These are phyloP conservation scores for Ptychobarbus kaznakovi DNA, from an alignment of 2,797 vertebrate species.

Conservation along the genomic window DNA sequence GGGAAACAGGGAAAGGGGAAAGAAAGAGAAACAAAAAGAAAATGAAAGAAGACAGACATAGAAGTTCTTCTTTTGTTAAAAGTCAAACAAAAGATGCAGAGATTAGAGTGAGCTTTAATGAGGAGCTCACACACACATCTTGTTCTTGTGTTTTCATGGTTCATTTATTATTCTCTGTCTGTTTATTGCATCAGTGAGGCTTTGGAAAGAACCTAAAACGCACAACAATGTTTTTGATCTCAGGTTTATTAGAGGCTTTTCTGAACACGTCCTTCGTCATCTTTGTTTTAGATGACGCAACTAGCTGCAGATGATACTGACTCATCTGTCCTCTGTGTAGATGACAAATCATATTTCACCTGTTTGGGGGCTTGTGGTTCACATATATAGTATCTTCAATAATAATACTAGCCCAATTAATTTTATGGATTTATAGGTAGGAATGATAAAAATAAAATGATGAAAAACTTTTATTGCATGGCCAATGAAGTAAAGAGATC, in stretches of 20 bases:
- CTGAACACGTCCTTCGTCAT: not conserved
- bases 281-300: not conserved
- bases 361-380: not conserved
- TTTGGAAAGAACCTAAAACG: not conserved
- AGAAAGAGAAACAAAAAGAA: not conserved
- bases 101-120: constrained; percentile 1
- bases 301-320: not conserved
- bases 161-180: not conserved
- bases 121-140: not conserved
- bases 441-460: not conserved
- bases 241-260: not conserved
- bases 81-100: constrained; percentile 2
- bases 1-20: not conserved
- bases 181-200: not conserved
- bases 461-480: not conserved
- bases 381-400: not conserved
- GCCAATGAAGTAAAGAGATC: not conserved
- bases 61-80: not conserved
- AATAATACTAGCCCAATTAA: not conserved
- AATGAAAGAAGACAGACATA: not conserved
- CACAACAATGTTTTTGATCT: not conserved
- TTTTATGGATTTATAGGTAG: not conserved
- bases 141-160: not conserved
- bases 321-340: not conserved
- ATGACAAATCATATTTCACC: not conserved